Conservation (phyloP, 2,797 vertebrate species). For the Clangula hyemalis region DNA sequence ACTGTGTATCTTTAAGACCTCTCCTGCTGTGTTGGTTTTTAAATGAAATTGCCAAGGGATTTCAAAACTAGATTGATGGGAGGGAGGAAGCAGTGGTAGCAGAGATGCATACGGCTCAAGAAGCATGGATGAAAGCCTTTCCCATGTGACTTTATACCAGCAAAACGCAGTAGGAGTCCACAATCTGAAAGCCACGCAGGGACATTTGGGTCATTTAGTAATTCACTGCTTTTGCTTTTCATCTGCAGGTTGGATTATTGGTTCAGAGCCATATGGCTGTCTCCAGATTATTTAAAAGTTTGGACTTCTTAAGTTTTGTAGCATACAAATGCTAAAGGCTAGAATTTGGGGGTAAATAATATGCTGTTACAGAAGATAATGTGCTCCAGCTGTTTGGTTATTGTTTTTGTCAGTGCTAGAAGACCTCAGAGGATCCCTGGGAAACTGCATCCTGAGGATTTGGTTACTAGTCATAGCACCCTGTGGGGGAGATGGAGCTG, state of each 20-base stretch:
- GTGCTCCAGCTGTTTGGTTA: conserved; percentile 33
- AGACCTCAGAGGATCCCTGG: conserved; percentile 32
- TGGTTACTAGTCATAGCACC: conserved; percentile 11
- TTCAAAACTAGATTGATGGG: not conserved
- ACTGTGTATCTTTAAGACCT: not conserved
- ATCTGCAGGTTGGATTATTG: not conserved
- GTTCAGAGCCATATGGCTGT: not conserved
- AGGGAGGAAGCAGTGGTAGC: not conserved
- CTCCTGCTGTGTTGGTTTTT: not conserved
- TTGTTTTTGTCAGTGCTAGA: conserved; percentile 27
- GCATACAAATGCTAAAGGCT: not conserved
- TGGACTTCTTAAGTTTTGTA: not conserved
- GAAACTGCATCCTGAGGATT: conserved; percentile 24
- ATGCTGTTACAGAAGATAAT: conserved; percentile 29
- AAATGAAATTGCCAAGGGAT: not conserved
- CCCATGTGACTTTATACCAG: not conserved
- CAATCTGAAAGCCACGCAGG: not conserved
- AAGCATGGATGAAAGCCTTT: not conserved
- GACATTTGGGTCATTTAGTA: not conserved
- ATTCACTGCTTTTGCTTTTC: not conserved
- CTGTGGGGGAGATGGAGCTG: not conserved
- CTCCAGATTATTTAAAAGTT: not conserved
- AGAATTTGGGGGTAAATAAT: not conserved
- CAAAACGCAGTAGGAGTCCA: not conserved
- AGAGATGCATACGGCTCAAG: not conserved